Percentiles rank a stretch among this genome's conserved stretches.
Conservation (phyloP, 2,797 vertebrate species). For the Hoplostethus atlanticus region DNA sequence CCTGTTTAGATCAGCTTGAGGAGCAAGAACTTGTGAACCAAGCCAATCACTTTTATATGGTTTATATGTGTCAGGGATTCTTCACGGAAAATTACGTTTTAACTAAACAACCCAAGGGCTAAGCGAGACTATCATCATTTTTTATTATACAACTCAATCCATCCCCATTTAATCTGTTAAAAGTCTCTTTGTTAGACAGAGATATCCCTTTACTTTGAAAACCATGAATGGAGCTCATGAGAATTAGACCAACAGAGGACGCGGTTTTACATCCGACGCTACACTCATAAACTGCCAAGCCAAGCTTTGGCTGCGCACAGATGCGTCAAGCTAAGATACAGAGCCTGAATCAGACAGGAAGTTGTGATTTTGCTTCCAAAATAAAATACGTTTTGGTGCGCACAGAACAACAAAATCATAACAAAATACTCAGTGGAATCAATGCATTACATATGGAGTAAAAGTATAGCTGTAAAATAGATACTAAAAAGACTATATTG, state of each 20-base stretch:
- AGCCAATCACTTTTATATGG: no score
- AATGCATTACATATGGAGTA: no score
- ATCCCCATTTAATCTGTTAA: neutral
- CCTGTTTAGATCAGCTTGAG: no score
- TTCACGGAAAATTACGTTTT: no score
- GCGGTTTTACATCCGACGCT: constrained; percentile 40
- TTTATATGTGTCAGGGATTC: no score
- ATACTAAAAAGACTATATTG: no score
- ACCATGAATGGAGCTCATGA: constrained; percentile 41
- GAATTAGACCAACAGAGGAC: constrained; percentile 63
- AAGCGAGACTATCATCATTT: no score
- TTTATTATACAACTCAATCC: no score
- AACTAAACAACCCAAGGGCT: no score
- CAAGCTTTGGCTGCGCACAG: neutral
- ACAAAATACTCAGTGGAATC: neutral
- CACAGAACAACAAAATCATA: neutral
- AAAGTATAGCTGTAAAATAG: no score
- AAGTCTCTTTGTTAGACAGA: neutral
- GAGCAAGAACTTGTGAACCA: no score
- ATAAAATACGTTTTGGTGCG: neutral
- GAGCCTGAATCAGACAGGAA: constrained; percentile 32
- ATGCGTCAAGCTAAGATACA: constrained; percentile 17
- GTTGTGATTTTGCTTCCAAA: constrained; percentile 13
- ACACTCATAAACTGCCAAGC: neutral
- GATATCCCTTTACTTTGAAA: constrained; percentile 11